Percentiles rank a stretch among this genome's conserved stretches.
phyloP scores from a whole-genome alignment of 2,888 invertebrate genomes.

The Eupithecia subumbrata region DNA sequence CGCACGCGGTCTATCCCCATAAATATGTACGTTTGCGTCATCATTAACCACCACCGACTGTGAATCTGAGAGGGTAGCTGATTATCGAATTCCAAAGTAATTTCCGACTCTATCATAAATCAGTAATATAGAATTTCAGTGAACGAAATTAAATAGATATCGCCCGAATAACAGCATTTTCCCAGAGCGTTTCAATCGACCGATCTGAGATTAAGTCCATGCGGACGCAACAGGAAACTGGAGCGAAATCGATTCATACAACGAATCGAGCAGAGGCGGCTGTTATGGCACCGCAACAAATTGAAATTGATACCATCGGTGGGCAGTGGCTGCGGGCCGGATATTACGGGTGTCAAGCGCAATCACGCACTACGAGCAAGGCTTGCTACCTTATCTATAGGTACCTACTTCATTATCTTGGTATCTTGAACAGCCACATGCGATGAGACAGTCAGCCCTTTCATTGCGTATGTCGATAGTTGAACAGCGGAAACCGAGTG shows the following conservation, averaged over 20 bases:
- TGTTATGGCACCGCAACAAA: constrained; percentile 80
- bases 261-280: constrained; percentile 75
- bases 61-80: constrained; percentile 18
- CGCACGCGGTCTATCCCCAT: constrained; percentile 19
- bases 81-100: constrained; percentile 51
- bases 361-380: constrained; percentile 72
- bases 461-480: constrained; percentile 12
- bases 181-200: constrained; percentile 69
- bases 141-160: constrained; percentile 64
- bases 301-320: constrained; percentile 83
- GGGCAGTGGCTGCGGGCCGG: constrained; percentile 74
- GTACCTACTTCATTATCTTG: constrained; percentile 51
- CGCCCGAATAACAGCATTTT: constrained; percentile 58
- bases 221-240: constrained; percentile 79
- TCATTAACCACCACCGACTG: constrained; percentile 20
- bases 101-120: constrained; percentile 50
- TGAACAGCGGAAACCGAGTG: constrained; percentile 9
- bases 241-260: constrained; percentile 78
- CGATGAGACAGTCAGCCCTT: constrained; percentile 10
- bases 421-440: constrained; percentile 31
- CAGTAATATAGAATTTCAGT: constrained; percentile 59
- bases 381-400: constrained; percentile 53
- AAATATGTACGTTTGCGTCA: constrained; percentile 20
- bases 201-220: constrained; percentile 75
- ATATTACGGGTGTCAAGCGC: constrained; percentile 82